Base-by-base conservation (phyloP, 2,113 vertebrate species). In the Zingel zingel region DNA sequence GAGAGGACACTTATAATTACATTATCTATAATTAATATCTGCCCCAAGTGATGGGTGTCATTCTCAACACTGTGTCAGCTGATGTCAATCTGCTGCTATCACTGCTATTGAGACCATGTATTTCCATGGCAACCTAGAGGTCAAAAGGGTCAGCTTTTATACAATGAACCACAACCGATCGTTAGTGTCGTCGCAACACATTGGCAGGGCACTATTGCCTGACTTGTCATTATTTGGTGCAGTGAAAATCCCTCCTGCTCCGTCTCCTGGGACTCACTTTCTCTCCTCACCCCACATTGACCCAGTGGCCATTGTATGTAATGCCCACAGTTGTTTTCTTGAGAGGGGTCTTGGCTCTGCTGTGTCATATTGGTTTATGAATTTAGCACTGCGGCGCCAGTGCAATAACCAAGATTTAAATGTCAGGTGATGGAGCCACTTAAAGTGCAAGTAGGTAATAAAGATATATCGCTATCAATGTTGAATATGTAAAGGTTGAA, bases 401-500 rank as follows among this genome's bases (percentile, higher is more conserved):
- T 21, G 86, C 86, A 90, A 87, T 95, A 93, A 93, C 87, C 18
- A 36, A 73, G 93, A 93, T 94, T 91, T 92, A 94, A 91, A 92
- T 86, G 83, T 67, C 83, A 88, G 83, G 50, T 86, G 77, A 92
- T 87, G 66, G 72, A 90, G 84, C 86, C 86, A 85, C 85, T 81
- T 72, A 86, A 68, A 79, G 79, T 66, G 65, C 77, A 88, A 93
- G 79, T 87, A 79, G 85, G 67, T 83, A 78, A 89, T 90, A 92
- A 93, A 92, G 62, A 88, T 71, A 72, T 82, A 85, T 82, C 5
- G 48, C 59, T 43, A 43, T 43, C 39, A 43, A 11, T 43, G 2
- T 43, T 43, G 10, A 43, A 43, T 43, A 43, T 43, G 39, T 43
- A 73, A 84, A 76, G 74, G 14, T 54, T 85, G 54, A 83, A 80